phyloP scores from a whole-genome alignment of 1,140 invertebrate genomes.

The Drosophila kohkoa region DNA sequence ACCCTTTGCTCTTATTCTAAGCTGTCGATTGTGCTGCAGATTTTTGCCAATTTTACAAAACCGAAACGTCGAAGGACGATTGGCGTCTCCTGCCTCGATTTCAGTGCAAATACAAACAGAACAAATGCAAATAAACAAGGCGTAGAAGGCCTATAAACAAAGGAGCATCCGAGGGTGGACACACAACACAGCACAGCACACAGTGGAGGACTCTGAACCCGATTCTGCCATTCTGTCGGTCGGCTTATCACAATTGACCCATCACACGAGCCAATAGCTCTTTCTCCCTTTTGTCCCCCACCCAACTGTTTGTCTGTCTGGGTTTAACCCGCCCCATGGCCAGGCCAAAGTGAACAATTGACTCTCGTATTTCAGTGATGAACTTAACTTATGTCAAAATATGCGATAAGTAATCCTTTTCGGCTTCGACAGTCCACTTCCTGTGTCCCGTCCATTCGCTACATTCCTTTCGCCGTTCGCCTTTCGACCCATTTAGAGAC shows the following conservation, averaged over 20 bases:
- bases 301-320: conserved; percentile 42
- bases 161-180: conserved; percentile 58
- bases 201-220: background rate
- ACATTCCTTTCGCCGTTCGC: conserved; percentile 3
- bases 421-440: conserved; percentile 61
- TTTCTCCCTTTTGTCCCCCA: background rate
- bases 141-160: conserved; percentile 74
- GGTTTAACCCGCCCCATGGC: conserved; percentile 43
- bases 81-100: conserved; percentile 62
- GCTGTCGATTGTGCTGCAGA: conserved; percentile 72
- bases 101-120: conserved; percentile 80
- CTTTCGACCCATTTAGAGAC: conserved; percentile 34
- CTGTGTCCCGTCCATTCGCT: conserved; percentile 51
- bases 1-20: conserved; percentile 31
- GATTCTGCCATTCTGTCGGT: conserved; percentile 36
- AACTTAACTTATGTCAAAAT: conserved; percentile 85
- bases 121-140: conserved; percentile 79
- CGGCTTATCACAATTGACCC: conserved; percentile 52
- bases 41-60: conserved; percentile 73
- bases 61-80: conserved; percentile 11
- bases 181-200: background rate
- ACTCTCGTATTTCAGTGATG: conserved; percentile 83
- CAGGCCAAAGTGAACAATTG: conserved; percentile 60
- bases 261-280: conserved; percentile 33
- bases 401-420: conserved; percentile 84